phyloP scores from a whole-genome alignment of 2,113 vertebrate species.

The Pachyramphus minor region DNA sequence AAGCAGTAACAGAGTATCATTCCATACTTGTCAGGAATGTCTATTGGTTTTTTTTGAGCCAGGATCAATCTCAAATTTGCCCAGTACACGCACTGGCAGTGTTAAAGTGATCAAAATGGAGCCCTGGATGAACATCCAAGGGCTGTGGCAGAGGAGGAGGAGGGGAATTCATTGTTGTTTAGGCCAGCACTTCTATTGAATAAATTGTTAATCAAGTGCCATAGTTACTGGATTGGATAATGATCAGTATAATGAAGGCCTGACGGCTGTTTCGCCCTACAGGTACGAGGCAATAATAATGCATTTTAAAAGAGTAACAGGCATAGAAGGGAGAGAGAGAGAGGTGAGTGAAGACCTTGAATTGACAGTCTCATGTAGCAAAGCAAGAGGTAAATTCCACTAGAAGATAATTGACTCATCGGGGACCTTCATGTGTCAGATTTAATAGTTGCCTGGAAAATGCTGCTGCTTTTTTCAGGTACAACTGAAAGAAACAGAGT shows the following conservation, averaged over 20 bases:
- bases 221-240: background rate
- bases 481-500: background rate
- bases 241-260: background rate
- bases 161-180: background rate
- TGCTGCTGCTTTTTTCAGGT: background rate
- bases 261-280: background rate
- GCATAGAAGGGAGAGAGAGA: background rate
- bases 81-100: background rate
- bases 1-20: background rate
- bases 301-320: background rate
- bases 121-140: background rate
- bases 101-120: background rate
- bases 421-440: background rate
- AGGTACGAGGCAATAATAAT: background rate
- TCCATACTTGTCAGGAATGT: background rate
- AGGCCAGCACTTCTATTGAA: background rate
- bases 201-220: background rate
- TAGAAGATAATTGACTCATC: conserved; percentile 31
- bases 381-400: background rate
- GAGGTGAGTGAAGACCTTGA: background rate
- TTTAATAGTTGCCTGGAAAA: background rate
- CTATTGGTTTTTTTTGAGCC: background rate
- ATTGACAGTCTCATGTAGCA: background rate
- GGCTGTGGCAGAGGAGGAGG: background rate
- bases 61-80: background rate